Evolutionary conservation across 2,888 invertebrate species (phyloP), one percentile per base, ranked within the genome.

Genomic region (Athrips mouffetella): DNA sequence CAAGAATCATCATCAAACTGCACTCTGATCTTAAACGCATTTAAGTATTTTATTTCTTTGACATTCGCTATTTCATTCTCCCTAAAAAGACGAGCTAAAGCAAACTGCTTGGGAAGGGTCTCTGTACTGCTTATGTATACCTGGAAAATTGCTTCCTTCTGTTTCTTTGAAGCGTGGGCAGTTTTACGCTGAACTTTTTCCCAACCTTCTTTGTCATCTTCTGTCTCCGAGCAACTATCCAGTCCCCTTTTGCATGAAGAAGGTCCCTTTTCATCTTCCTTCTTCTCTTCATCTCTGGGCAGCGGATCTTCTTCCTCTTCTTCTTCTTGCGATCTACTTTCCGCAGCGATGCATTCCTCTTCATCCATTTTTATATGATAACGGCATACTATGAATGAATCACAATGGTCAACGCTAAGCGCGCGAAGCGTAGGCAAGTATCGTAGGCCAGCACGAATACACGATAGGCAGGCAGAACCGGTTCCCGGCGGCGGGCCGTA

Each of bases 81-180:
- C 11, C n/a, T 39, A 10, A 39, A 39, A 6, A 39, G 1, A n/a
- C 16, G 13, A 11, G 39, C 39, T 5, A 39, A n/a, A n/a, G 11
- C 39, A 11, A 39, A 39, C n/a, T 39, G 39, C n/a, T 39, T 39
- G n/a, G 39, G 39, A 10, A 39, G 7, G 13, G 2, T n/a, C n/a
- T 30, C 30, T 11, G n/a, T 30, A 11, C 11, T 11, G 2, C 11
- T 30, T 2, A 30, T n/a, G 13, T 30, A 30, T 13, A n/a, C 30
- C 11, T 30, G 30, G 3, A 30, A 5, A n/a, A 30, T 30, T n/a
- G 4, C 11, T 30, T 30, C 30, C 13, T 30, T 30, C 11, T 11
- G 5, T 13, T n/a, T 30, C 11, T 30, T 30, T 5, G 11, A 2
- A 1, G 2, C 30, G 13, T n/a, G 30, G 13, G 5, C 11, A n/a